phyloP scores from a whole-genome alignment of 2,113 vertebrate species.

The Propithecus coquereli region DNA sequence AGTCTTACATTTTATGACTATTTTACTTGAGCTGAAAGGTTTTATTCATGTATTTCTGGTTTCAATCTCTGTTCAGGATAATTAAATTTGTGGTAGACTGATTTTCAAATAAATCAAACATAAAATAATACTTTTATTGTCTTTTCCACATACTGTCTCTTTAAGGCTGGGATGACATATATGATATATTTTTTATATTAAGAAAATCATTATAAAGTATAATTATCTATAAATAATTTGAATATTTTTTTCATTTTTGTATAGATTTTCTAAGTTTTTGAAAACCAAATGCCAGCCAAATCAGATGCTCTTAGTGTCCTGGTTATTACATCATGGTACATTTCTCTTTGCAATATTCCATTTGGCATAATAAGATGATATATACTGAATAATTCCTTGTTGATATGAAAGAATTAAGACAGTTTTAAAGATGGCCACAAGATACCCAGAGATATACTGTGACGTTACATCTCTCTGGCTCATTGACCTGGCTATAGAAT shows the following conservation, averaged over 20 bases:
- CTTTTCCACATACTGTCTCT: background rate
- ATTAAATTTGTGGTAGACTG: background rate
- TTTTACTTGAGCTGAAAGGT: background rate
- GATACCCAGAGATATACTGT: background rate
- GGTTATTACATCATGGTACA: background rate
- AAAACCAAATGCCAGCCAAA: background rate
- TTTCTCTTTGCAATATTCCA: constrained; percentile 4
- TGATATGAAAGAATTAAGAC: background rate
- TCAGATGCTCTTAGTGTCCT: background rate
- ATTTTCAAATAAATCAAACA: constrained; percentile 49
- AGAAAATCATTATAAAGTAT: background rate
- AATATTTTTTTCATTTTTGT: background rate
- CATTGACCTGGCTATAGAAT: background rate
- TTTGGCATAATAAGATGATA: background rate
- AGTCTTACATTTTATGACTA: background rate
- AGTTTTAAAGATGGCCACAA: background rate
- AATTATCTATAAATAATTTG: background rate
- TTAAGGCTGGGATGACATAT: background rate
- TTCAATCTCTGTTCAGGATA: background rate
- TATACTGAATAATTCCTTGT: background rate
- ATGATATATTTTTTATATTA: background rate
- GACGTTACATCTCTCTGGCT: background rate
- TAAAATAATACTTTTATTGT: constrained; percentile 18
- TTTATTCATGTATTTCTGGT: constrained; percentile 33
- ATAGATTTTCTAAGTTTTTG: background rate